Evolutionary conservation across 1,140 invertebrate genomes (phyloP).

Genomic region (Marisa cornuarietis): DNA sequence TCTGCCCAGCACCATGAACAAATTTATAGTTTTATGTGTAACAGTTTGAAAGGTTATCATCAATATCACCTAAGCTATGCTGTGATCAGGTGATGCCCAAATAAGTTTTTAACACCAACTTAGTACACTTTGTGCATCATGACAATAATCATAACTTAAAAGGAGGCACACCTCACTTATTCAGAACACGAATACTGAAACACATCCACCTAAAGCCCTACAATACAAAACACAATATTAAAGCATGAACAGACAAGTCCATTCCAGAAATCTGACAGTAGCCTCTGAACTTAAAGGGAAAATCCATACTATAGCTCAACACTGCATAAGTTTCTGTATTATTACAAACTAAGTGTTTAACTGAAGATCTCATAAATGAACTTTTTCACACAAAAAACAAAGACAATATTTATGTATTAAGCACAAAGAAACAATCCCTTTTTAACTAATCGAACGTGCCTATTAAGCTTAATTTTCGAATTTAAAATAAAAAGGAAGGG

Average conservation of each 20-base stretch:
- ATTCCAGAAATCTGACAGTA: slow-evolving; percentile 26
- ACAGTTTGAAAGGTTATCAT: too few relatives aligned
- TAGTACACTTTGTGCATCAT: slow-evolving; percentile 16
- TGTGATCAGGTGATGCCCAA: neutral
- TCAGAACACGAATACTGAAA: slow-evolving; percentile 19
- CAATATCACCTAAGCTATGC: neutral
- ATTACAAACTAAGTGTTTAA: neutral
- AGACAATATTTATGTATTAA: slow-evolving; percentile 15
- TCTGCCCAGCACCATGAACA: too few relatives aligned
- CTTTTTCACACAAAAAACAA: neutral
- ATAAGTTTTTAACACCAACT: neutral
- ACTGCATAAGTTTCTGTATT: neutral
- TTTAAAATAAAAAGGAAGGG: too few relatives aligned
- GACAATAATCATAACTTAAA: slow-evolving; percentile 22
- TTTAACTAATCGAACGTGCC: too few relatives aligned
- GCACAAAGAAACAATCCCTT: neutral
- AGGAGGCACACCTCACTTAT: slow-evolving; percentile 21
- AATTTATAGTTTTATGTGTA: too few relatives aligned
- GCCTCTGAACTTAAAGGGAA: slow-evolving; percentile 20
- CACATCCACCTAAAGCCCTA: slow-evolving; percentile 27
- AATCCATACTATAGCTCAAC: neutral
- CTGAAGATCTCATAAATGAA: neutral
- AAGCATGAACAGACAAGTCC: slow-evolving; percentile 23
- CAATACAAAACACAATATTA: slow-evolving; percentile 25
- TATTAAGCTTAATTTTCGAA: too few relatives aligned